Conservation (phyloP, 2,888 invertebrate species). For the Peribatodes rhomboidaria region DNA sequence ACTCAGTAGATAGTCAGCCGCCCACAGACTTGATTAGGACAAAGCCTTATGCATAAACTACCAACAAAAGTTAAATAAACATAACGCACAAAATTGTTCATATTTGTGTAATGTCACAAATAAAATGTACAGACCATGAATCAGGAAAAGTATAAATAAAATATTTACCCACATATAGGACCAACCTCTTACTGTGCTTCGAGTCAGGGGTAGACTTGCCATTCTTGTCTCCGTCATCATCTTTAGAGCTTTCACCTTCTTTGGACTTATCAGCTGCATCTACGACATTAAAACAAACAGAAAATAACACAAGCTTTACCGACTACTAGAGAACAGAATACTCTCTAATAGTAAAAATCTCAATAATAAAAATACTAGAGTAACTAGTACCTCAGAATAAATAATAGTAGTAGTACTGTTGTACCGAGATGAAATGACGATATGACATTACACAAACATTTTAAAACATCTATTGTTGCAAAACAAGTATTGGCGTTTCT, state of each 20-base stretch:
- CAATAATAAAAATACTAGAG: too few relatives aligned
- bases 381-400: too few relatives aligned
- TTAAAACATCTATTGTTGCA: too few relatives aligned
- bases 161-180: slow-evolving; percentile 31
- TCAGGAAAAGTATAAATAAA: not conserved
- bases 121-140: slow-evolving; percentile 6
- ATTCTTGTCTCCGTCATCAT: slow-evolving; percentile 64
- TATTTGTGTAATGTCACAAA: not conserved
- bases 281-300: too few relatives aligned
- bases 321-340: too few relatives aligned
- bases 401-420: too few relatives aligned
- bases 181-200: slow-evolving; percentile 75
- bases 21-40: too few relatives aligned
- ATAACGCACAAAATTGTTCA: not conserved
- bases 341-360: too few relatives aligned
- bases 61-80: not conserved
- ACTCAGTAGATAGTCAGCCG: too few relatives aligned
- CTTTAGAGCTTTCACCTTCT: slow-evolving; percentile 66
- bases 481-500: too few relatives aligned
- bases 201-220: slow-evolving; percentile 62
- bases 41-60: not conserved
- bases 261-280: slow-evolving; percentile 67
- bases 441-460: too few relatives aligned
- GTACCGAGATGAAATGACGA: too few relatives aligned
- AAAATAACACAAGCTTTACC: slow-evolving; percentile 40